These are phyloP conservation scores for Eupithecia inturbata DNA, from an alignment of 2,888 invertebrate genomes.

Conservation along the genomic window DNA sequence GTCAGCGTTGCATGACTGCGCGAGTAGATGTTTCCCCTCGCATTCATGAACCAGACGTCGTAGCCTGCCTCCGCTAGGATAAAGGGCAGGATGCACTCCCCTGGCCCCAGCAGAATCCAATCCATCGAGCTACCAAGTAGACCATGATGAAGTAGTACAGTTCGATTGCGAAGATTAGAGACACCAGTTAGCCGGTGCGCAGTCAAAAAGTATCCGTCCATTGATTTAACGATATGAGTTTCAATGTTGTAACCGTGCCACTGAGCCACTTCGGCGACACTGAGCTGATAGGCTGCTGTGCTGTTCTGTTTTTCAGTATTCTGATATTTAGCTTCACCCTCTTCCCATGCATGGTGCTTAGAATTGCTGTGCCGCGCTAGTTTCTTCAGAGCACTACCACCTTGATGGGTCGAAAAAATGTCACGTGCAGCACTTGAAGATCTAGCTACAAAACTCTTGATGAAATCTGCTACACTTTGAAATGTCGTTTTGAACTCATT, in stretches of 20 bases:
- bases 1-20: constrained; percentile 56
- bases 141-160: constrained; percentile 69
- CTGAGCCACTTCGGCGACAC: constrained; percentile 56
- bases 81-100: constrained; percentile 56
- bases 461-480: neutral
- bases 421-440: neutral
- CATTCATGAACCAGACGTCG: constrained; percentile 85
- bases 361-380: neutral
- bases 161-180: constrained; percentile 41
- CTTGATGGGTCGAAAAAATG: neutral
- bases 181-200: constrained; percentile 54
- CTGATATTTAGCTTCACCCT: neutral
- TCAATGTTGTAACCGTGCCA: constrained; percentile 63
- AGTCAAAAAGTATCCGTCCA: constrained; percentile 67
- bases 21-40: constrained; percentile 71
- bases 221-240: constrained; percentile 62
- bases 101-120: constrained; percentile 68
- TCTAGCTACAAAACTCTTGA: constrained; percentile 1
- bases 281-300: constrained; percentile 44
- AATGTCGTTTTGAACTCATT: neutral
- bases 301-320: neutral
- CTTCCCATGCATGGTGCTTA: neutral
- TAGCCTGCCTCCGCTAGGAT: constrained; percentile 82
- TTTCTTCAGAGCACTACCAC: neutral
- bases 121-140: constrained; percentile 72